Base-by-base conservation (phyloP, 2,797 vertebrate species). In the Acomys russatus region DNA sequence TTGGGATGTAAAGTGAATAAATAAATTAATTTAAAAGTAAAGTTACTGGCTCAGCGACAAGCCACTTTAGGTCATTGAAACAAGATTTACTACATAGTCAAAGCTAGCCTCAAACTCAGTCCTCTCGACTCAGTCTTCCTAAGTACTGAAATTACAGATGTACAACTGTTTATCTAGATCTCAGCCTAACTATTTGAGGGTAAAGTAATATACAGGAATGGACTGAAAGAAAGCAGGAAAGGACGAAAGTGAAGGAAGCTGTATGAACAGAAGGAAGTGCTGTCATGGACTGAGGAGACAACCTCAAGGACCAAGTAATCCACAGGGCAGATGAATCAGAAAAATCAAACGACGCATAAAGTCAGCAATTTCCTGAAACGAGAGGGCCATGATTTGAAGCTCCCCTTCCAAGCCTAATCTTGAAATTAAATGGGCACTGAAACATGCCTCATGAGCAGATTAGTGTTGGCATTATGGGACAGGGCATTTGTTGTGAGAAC, bases 281-380 rank as follows among this genome's bases (percentile, higher is more conserved):
- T 64, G 4, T 77, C 70, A 33, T 2, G 44, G 56, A 84, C 84
- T 77, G 0, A 77, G 80, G 22, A 95, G 14, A 51, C 28, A 54
- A 63, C 25, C 14, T 90, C 54, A 56, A 90, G 25, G 56, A 78
- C 20, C 73, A 94, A 38, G n/a, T 35, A 20, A 94, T 68, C 25
- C 22, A 59, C 11, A 59, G 28, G 20, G 12, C 28, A 64, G 92
- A 88, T 51, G 61, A 20, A 33, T 64, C 54, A 82, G 70, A 77
- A 89, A 84, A 28, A 54, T 35, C 77, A 94, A 83, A 64, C 20
- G n/a, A 92, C 20, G 63, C 54, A 70, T 28, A n/a, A 85, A 92
- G 3, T 23, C 64, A 68, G 84, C 35, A 80, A 54, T 61, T 87
- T 84, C 84, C 25, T 83, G 2, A 14, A 90, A 63, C 23, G 54